Evolutionary conservation across 2,797 vertebrate genomes (phyloP).

Genomic region (Propithecus perrieri): DNA sequence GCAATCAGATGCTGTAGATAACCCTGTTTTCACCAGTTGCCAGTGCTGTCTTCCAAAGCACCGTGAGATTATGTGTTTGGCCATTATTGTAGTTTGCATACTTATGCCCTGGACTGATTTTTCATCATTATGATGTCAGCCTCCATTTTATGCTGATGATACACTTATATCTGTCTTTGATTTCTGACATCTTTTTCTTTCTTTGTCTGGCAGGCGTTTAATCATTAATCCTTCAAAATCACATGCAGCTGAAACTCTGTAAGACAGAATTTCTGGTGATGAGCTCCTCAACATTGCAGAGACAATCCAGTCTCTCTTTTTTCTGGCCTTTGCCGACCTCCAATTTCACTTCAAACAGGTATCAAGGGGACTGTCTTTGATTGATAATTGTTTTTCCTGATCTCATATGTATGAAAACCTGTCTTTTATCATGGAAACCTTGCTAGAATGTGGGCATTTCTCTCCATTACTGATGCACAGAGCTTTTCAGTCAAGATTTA

Average conservation of each 20-base stretch:
- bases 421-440: conserved; percentile 73
- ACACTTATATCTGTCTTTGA: conserved; percentile 71
- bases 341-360: conserved; percentile 70
- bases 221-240: conserved; percentile 79
- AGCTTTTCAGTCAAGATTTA: conserved; percentile 66
- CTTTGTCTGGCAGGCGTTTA: conserved; percentile 71
- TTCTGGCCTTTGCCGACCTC: conserved; percentile 52
- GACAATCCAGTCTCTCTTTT: conserved; percentile 5
- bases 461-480: conserved; percentile 56
- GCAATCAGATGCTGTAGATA: not conserved
- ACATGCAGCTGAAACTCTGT: conserved; percentile 56
- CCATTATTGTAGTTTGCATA: conserved; percentile 55
- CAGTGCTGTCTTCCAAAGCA: not conserved
- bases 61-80: conserved; percentile 18
- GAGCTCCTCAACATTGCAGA: conserved; percentile 62
- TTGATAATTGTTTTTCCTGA: conserved; percentile 71
- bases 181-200: conserved; percentile 73
- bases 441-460: conserved; percentile 64
- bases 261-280: conserved; percentile 57
- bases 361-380: conserved; percentile 66
- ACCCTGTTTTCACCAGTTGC: not conserved
- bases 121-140: conserved; percentile 74
- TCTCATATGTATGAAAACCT: conserved; percentile 63
- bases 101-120: conserved; percentile 56
- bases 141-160: conserved; percentile 72